phyloP scores from a whole-genome alignment of 1,140 invertebrate species.

The Diorhabda sublineata region DNA sequence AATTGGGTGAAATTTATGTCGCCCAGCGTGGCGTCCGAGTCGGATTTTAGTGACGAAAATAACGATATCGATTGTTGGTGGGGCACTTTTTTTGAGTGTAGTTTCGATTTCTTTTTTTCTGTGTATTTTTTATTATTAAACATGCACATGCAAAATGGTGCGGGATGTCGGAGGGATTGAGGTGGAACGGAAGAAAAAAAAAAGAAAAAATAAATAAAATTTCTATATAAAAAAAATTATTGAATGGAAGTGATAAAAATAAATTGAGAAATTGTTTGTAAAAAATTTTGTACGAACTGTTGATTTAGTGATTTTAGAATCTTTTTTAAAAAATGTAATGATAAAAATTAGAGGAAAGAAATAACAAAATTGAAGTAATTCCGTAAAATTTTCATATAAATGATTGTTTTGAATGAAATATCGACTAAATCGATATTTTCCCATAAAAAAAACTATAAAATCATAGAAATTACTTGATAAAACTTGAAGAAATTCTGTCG shows the following conservation, averaged over 20 bases:
- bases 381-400: no score
- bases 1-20: slow-evolving; percentile 50
- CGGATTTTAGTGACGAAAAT: slow-evolving; percentile 39
- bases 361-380: no score
- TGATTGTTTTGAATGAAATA: no score
- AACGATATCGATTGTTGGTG: slow-evolving; percentile 45
- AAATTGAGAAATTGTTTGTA: slow-evolving; percentile 3
- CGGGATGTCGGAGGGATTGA: slow-evolving; percentile 1
- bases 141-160: slow-evolving; percentile 14
- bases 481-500: no score
- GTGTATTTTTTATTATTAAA: slow-evolving; percentile 12
- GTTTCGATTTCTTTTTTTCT: slow-evolving; percentile 1
- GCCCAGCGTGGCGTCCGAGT: slow-evolving; percentile 48
- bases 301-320: no score
- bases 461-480: no score
- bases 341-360: no score
- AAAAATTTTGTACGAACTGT: no score
- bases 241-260: background rate
- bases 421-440: no score
- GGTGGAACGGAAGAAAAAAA: slow-evolving; percentile 14
- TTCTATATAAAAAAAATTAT: background rate
- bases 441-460: no score
- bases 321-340: no score
- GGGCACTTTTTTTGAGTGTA: slow-evolving; percentile 26
- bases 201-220: slow-evolving; percentile 20